phyloP scores from a whole-genome alignment of 2,113 vertebrate species.

The Turnix velox region DNA sequence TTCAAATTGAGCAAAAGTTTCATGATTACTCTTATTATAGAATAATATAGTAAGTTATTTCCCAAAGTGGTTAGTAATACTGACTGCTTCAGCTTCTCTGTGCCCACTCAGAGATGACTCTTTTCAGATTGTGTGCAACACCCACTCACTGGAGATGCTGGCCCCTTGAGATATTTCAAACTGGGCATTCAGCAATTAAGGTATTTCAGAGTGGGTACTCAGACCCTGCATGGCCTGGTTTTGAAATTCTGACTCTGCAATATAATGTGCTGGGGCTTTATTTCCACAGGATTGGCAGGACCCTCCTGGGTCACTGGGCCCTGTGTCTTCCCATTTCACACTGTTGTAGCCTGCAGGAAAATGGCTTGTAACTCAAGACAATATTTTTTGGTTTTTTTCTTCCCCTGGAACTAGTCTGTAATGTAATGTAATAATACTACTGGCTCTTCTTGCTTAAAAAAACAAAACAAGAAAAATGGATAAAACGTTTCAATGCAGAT shows the following conservation, averaged over 20 bases:
- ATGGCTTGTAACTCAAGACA: background rate
- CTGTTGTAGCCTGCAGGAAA: background rate
- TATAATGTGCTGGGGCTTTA: background rate
- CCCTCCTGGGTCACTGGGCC: background rate
- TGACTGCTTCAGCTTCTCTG: background rate
- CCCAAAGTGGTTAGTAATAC: background rate
- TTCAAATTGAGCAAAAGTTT: constrained; percentile 28
- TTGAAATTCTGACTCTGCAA: background rate
- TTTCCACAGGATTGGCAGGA: background rate
- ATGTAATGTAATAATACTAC: background rate
- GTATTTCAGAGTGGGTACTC: background rate
- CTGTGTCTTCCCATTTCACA: background rate
- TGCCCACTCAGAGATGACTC: background rate
- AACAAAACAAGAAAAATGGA: background rate
- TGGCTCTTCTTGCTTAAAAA: background rate
- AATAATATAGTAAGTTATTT: background rate
- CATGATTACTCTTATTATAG: constrained; percentile 1
- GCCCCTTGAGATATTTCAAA: background rate
- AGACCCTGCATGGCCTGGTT: background rate
- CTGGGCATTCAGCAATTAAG: background rate
- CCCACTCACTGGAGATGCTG: background rate
- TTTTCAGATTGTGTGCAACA: background rate
- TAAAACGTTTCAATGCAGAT: background rate
- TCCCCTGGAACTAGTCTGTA: background rate
- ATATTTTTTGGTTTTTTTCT: background rate